Evolutionary conservation across 2,113 vertebrate genomes (phyloP).

Genomic region (Rhagologus leucostigma): DNA sequence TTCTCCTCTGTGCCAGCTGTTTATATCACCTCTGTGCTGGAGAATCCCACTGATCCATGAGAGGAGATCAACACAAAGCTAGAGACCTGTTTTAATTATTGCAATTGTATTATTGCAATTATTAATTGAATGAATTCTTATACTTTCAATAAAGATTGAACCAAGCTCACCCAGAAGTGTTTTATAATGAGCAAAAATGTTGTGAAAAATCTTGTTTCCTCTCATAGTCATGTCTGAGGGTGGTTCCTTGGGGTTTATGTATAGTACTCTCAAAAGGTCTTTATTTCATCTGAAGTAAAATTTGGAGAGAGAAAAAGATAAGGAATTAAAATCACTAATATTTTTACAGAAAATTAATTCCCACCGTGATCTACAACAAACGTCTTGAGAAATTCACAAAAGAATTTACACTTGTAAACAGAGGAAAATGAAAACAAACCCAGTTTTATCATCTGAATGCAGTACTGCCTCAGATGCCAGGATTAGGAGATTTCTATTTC

Average conservation of each 20-base stretch:
- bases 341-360: not conserved
- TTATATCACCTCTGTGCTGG: not conserved
- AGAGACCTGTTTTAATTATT: not conserved
- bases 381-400: not conserved
- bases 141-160: not conserved
- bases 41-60: not conserved
- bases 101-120: not conserved
- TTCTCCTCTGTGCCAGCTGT: not conserved
- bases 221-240: not conserved
- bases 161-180: not conserved
- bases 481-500: not conserved
- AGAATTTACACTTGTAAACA: not conserved
- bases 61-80: not conserved
- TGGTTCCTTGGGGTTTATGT: not conserved
- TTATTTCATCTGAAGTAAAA: not conserved
- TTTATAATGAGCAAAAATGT: not conserved
- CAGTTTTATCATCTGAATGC: not conserved
- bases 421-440: not conserved
- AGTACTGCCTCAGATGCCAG: not conserved
- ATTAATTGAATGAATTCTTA: not conserved
- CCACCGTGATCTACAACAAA: not conserved
- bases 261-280: not conserved
- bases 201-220: not conserved
- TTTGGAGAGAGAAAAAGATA: not conserved
- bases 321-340: not conserved